Base-by-base conservation (phyloP, 2,113 vertebrate genomes). In the Actinemys pallida region DNA sequence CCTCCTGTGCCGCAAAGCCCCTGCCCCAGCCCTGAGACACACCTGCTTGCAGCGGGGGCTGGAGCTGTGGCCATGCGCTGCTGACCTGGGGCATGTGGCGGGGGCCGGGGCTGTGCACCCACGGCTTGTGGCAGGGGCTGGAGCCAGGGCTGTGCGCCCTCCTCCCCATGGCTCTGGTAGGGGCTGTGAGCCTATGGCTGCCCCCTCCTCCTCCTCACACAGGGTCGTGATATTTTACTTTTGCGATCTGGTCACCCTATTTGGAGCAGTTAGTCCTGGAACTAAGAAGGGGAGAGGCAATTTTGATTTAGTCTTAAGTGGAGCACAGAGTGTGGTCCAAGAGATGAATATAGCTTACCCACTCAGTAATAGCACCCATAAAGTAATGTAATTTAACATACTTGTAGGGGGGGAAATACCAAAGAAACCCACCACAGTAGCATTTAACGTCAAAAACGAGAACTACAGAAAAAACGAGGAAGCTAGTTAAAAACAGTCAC, bases 141-240 rank as follows among this genome's bases (percentile, higher is more conserved):
- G 49, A 50, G 49, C 49, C 13, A 12, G 49, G 49, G 49, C 49
- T 12, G 1, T 50, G 49, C 3, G 12, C 49, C 49, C 49, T 12
- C 47, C 47, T 49, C 47, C 47, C 47, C 47, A 49, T 49, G 47
- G 47, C 47, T 49, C 47, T 50, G 49, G 49, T 50, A 12, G 49
- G 49, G 49, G 49, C 49, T 50, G 49, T 50, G 49, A 50, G 49
- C 49, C 49, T 50, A 12, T 50, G 12, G 49, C 49, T 13, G 49
- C 5, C 50, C 16, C 16, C 49, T 3, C 10, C 49, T 16, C 52
- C 0, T 2, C 52, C 52, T 6, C 52, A 7, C 17, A 2, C 52
- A 1, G 17, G 19, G 52, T 20, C 52, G 17, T 6, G 17, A 53
- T 53, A 53, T 53, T 53, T 53, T 53, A 20, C 52, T 53, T 20